phyloP scores from a whole-genome alignment of 2,888 invertebrate genomes.

The Diadegma fenestrale region DNA sequence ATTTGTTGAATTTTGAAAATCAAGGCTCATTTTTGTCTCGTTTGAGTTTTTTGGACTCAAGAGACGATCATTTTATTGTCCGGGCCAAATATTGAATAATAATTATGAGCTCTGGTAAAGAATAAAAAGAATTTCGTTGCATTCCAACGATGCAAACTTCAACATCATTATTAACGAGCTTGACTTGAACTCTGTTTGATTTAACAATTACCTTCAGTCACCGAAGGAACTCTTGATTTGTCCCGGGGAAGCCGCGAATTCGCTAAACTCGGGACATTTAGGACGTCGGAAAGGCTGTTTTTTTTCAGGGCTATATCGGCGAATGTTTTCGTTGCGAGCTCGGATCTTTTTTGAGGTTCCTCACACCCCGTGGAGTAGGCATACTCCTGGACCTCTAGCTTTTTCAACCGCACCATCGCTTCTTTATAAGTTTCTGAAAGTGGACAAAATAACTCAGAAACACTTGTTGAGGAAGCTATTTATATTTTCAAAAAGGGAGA shows the following conservation, averaged over 20 bases:
- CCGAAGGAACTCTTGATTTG: not conserved
- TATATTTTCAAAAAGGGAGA: not conserved
- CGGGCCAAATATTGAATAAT: too few relatives aligned
- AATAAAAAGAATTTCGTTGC: too few relatives aligned
- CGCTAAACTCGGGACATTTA: conserved; percentile 4
- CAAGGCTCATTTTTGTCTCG: too few relatives aligned
- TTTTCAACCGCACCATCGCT: conserved; percentile 17
- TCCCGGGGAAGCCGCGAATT: not conserved
- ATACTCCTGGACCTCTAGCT: conserved; percentile 22
- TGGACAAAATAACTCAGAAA: conserved; percentile 4
- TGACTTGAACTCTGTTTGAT: conserved; percentile 3
- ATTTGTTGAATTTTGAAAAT: too few relatives aligned
- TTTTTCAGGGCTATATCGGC: not conserved
- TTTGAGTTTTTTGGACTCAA: too few relatives aligned
- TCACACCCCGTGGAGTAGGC: conserved; percentile 36
- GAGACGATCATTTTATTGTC: too few relatives aligned
- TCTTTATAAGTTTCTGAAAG: conserved; percentile 31
- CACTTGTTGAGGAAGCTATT: not conserved
- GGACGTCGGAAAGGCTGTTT: not conserved
- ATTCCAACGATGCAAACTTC: too few relatives aligned
- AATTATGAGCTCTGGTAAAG: too few relatives aligned
- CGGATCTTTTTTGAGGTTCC: conserved; percentile 12
- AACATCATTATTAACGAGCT: not conserved
- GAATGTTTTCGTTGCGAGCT: not conserved
- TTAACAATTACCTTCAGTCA: conserved; percentile 10